phyloP scores from a whole-genome alignment of 2,113 vertebrate species.

The Cephalopterus ornatus region DNA sequence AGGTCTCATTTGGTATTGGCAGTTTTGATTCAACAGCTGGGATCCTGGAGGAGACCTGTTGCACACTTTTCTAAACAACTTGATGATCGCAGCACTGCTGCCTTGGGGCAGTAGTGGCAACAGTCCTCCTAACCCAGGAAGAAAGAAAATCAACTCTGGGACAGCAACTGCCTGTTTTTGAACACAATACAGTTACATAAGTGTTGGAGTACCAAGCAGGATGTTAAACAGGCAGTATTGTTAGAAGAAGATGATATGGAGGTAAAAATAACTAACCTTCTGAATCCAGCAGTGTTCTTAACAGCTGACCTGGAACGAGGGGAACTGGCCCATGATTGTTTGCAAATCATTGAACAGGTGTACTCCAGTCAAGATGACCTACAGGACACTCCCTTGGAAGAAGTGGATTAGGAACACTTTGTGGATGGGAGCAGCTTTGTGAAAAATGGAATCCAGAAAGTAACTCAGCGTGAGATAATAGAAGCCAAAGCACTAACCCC shows the following conservation, averaged over 20 bases:
- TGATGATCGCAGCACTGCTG: background rate
- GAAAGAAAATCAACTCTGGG: background rate
- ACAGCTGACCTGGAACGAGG: background rate
- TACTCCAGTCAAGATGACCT: background rate
- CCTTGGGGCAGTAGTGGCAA: background rate
- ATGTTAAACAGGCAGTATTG: background rate
- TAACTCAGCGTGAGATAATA: background rate
- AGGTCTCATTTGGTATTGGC: background rate
- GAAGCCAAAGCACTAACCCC: background rate
- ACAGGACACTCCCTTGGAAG: background rate
- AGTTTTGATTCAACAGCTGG: background rate
- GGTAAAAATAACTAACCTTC: background rate
- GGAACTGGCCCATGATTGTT: background rate
- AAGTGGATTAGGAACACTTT: background rate
- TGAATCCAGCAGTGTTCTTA: background rate
- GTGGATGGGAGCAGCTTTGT: background rate
- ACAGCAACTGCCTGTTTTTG: background rate
- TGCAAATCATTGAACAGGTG: background rate
- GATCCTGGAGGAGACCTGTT: background rate
- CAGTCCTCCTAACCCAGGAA: background rate
- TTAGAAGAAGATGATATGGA: background rate
- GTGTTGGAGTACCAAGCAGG: background rate
- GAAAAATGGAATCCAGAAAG: background rate
- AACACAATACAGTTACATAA: background rate
- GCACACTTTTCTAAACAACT: background rate